These are phyloP conservation scores for Cephus runcator DNA, from an alignment of 2,888 invertebrate species.

Conservation along the genomic window DNA sequence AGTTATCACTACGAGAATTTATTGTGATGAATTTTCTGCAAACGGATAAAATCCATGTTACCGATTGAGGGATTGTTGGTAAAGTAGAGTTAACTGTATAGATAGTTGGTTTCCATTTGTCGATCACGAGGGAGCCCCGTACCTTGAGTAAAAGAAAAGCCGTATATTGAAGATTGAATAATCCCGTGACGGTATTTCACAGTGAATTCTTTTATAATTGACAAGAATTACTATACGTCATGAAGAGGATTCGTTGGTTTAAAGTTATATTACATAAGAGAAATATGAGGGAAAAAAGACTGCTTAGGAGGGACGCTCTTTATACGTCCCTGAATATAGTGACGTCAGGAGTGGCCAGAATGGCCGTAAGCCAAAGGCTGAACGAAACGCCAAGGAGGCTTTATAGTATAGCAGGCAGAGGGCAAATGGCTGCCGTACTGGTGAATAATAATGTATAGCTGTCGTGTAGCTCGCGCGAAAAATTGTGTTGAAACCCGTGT, in stretches of 20 bases:
- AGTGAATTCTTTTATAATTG: background rate
- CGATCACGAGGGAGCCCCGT: background rate
- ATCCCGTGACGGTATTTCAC: background rate
- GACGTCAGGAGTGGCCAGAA: slow-evolving; percentile 38
- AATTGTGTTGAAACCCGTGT: slow-evolving; percentile 39
- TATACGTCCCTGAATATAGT: slow-evolving; percentile 29
- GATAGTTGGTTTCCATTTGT: background rate
- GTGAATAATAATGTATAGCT: slow-evolving; percentile 58
- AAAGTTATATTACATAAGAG: background rate
- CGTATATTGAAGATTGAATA: background rate
- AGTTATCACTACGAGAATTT: background rate
- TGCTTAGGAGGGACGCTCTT: background rate
- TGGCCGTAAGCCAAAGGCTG: slow-evolving; percentile 55
- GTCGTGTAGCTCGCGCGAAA: slow-evolving; percentile 31
- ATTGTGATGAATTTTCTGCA: background rate
- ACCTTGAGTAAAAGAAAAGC: background rate
- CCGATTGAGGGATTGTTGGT: background rate
- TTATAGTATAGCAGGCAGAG: slow-evolving; percentile 14
- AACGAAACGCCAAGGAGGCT: slow-evolving; percentile 40
- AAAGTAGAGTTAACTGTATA: background rate
- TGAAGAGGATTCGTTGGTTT: background rate
- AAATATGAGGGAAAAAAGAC: background rate
- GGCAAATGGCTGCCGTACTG: slow-evolving; percentile 51
- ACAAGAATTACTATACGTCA: background rate
- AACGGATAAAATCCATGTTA: background rate